phyloP scores from a whole-genome alignment of 2,888 invertebrate genomes.

The Eilema sororculum region DNA sequence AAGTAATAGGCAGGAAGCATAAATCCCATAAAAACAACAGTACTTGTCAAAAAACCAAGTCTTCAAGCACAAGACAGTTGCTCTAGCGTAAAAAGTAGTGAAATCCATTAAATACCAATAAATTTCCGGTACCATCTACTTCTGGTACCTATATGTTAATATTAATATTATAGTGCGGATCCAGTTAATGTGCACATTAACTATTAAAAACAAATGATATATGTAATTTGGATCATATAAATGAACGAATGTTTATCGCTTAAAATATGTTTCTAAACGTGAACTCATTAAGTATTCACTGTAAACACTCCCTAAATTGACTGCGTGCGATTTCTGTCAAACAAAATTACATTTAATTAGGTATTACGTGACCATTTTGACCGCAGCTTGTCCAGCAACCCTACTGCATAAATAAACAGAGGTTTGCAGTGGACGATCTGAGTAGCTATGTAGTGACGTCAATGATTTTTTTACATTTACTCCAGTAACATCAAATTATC shows the following conservation, averaged over 20 bases:
- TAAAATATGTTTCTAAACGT: not conserved
- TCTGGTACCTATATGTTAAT: too few species aligned
- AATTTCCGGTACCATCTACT: too few species aligned
- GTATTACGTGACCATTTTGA: slow-evolving; percentile 38
- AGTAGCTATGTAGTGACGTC: slow-evolving; percentile 34
- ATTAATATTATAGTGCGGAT: too few species aligned
- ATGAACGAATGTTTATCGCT: too few species aligned
- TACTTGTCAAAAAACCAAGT: too few species aligned
- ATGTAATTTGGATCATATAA: too few species aligned
- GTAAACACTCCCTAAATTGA: slow-evolving; percentile 36
- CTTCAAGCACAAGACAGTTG: too few species aligned
- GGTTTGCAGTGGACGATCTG: slow-evolving; percentile 47
- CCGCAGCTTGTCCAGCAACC: slow-evolving; percentile 41
- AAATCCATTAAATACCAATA: too few species aligned
- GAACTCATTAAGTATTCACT: slow-evolving; percentile 23
- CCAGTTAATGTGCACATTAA: too few species aligned
- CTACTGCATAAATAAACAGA: slow-evolving; percentile 49
- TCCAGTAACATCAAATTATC: not conserved
- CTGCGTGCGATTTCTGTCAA: slow-evolving; percentile 37
- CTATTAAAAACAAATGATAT: too few species aligned
- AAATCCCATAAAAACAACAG: too few species aligned
- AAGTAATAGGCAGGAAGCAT: not conserved
- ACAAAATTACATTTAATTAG: slow-evolving; percentile 49
- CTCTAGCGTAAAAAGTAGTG: too few species aligned
- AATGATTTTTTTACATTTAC: not conserved